phyloP scores from a whole-genome alignment of 2,797 vertebrate genomes.

The Lagocephalus sceleratus region DNA sequence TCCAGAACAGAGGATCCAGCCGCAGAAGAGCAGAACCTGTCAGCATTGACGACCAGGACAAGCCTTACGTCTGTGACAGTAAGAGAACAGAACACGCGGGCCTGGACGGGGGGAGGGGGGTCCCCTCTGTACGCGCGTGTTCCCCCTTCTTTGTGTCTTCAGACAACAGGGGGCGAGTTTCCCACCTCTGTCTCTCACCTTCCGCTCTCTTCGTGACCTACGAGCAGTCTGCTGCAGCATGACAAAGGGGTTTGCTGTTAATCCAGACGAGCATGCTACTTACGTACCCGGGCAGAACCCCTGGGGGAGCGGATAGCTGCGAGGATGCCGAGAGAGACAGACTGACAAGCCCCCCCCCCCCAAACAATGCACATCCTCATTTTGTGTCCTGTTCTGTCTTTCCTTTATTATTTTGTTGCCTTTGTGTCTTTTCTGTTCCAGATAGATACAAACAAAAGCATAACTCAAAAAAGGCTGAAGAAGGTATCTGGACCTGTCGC shows the following conservation, averaged over 20 bases:
- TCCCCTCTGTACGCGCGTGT: conserved; percentile 2
- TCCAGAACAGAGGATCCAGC: conserved; percentile 87
- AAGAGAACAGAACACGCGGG: conserved; percentile 73
- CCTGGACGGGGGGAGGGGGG: neutral
- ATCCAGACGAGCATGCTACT: conserved; percentile 66
- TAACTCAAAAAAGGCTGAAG: conserved; percentile 86
- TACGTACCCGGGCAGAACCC: conserved; percentile 25
- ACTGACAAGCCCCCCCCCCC: conserved; percentile 29
- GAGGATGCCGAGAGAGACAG: conserved; percentile 28
- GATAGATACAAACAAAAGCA: conserved; percentile 92
- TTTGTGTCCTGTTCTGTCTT: conserved; percentile 69
- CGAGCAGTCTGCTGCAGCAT: conserved; percentile 57
- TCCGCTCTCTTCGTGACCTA: conserved; percentile 29
- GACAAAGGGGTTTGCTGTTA: conserved; percentile 49
- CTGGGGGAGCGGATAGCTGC: conserved; percentile 33
- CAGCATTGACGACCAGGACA: conserved; percentile 90
- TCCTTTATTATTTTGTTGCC: conserved; percentile 70
- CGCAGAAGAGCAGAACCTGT: conserved; percentile 87
- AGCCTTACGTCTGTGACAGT: conserved; percentile 99
- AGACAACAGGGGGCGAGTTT: neutral
- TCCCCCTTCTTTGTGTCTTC: conserved; percentile 3
- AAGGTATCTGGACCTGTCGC: conserved; percentile 80
- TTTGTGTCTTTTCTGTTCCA: conserved; percentile 84
- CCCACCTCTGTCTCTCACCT: conserved; percentile 14
- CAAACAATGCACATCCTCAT: conserved; percentile 62